Evolutionary conservation across 1,140 invertebrate species (phyloP).

Genomic region (Drosophila cardini): DNA sequence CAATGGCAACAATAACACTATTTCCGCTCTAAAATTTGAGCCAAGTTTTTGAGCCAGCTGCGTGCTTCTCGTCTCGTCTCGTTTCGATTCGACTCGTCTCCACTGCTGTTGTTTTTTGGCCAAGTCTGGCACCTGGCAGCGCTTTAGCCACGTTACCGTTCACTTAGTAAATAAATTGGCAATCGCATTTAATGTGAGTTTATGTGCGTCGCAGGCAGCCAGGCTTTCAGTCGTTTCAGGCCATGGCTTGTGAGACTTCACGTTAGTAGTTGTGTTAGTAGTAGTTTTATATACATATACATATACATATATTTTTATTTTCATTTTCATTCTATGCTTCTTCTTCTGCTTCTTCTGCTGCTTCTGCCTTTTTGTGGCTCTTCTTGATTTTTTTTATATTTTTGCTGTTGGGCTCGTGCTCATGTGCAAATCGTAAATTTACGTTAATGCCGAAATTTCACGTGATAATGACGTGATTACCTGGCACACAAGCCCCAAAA

Average conservation of each 20-base stretch:
- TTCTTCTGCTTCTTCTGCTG: slow-evolving; percentile 17
- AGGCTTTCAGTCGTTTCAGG: slow-evolving; percentile 25
- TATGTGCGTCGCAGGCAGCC: slow-evolving; percentile 76
- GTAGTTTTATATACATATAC: slow-evolving; percentile 19
- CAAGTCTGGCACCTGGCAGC: slow-evolving; percentile 18
- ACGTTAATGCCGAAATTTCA: slow-evolving; percentile 83
- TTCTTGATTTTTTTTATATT: slow-evolving; percentile 7
- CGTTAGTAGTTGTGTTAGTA: slow-evolving; percentile 33
- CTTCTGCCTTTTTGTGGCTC: slow-evolving; percentile 25
- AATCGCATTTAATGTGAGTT: slow-evolving; percentile 83
- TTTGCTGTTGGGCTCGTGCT: slow-evolving; percentile 52
- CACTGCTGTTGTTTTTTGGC: slow-evolving; percentile 9
- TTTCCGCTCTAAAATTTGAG: slow-evolving; percentile 82
- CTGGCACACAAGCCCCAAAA: slow-evolving; percentile 57
- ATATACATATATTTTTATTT: slow-evolving; percentile 37
- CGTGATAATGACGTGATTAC: slow-evolving; percentile 84
- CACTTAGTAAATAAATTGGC: slow-evolving; percentile 83
- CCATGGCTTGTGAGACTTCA: slow-evolving; percentile 17
- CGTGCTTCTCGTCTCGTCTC: slow-evolving; percentile 19
- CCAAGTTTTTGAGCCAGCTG: slow-evolving; percentile 74
- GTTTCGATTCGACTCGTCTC: slow-evolving; percentile 2
- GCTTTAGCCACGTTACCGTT: slow-evolving; percentile 53
- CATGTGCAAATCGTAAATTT: slow-evolving; percentile 83
- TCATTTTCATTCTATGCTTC: slow-evolving; percentile 19
- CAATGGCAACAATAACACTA: slow-evolving; percentile 52